Conservation (phyloP, 2,113 vertebrate genomes). For the Vombatus ursinus region DNA sequence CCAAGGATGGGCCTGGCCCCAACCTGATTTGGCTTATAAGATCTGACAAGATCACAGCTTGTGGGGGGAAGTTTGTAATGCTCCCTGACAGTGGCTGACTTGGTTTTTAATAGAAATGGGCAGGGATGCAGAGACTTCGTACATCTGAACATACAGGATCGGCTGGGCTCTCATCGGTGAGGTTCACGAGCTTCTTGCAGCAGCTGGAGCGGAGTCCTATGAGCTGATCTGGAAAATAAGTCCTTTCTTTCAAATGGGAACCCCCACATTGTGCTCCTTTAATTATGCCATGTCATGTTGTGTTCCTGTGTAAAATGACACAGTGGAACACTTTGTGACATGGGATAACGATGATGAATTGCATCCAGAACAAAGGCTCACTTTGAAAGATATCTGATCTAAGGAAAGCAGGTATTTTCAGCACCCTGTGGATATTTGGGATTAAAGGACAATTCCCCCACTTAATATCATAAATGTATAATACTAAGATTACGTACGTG, state of each 20-base stretch:
- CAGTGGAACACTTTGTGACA: constrained; percentile 82
- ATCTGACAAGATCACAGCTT: constrained; percentile 76
- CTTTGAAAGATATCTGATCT: constrained; percentile 79
- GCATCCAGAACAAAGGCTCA: constrained; percentile 76
- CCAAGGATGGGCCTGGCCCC: constrained; percentile 46
- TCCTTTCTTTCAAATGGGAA: constrained; percentile 72
- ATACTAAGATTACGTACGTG: constrained; percentile 70
- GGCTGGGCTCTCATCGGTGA: constrained; percentile 59
- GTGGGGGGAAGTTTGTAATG: constrained; percentile 69
- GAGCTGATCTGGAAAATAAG: constrained; percentile 76
- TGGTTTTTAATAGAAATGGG: constrained; percentile 77
- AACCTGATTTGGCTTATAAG: constrained; percentile 65
- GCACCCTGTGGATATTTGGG: constrained; percentile 55
- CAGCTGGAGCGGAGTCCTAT: constrained; percentile 78
- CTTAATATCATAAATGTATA: constrained; percentile 70
- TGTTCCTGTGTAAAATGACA: constrained; percentile 83
- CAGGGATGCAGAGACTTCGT: constrained; percentile 69
- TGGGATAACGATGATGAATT: constrained; percentile 88
- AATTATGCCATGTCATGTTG: constrained; percentile 86
- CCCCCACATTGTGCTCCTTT: constrained; percentile 80
- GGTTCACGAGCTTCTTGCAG: constrained; percentile 57
- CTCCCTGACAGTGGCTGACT: constrained; percentile 75
- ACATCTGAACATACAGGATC: constrained; percentile 56
- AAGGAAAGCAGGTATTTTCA: constrained; percentile 66
- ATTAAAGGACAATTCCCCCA: constrained; percentile 60